Evolutionary conservation across 2,888 invertebrate genomes (phyloP), one percentile per base, ranked within the genome.

Genomic region (Chesias legatella): DNA sequence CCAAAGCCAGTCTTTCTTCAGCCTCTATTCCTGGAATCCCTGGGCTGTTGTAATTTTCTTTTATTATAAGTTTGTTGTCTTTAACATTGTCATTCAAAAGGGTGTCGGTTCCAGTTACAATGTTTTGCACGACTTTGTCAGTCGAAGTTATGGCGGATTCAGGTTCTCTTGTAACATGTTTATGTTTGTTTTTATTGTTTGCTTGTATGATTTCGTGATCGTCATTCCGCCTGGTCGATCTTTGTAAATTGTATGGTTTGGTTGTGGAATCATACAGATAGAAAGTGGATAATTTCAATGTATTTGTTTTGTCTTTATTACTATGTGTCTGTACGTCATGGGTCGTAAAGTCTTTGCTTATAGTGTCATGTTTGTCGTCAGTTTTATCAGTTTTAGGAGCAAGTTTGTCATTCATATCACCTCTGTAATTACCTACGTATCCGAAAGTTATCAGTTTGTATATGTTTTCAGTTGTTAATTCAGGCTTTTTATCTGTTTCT

Each of bases 361-460:
- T 63, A 26, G 55, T 48, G 23, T 75, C 73, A 43, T 57, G 51
- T 54, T 65, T 67, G 27, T 29, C 24, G 43, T 51, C 49, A 34
- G 43, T 42, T 43, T 47, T 34, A 21, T 53, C 53, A 29, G 10
- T 11, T 33, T 47, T 51, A 6, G 23, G 10, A 29, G 35, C 55
- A 47, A 55, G 25, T 43, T 42, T 52, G 25, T 60, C 56, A 33
- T 49, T 56, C 10, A 54, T 50, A 39, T 56, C 60, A 48, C 82
- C 81, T 72, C 67, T 85, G 51, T 86, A 88, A 39, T 76, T 88
- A 6, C 89, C 88, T 51, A 89, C 79, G 45, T 89, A 88, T 11
- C 86, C 81, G 53, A 89, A 89, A 48, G 89, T 89, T 35, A 86
- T 74, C 36, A 89, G 67, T 72, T 84, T 88, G 51, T 83, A 80